Percentiles rank a stretch among this genome's conserved stretches.
These are phyloP conservation scores for Halichondria panicea DNA, from an alignment of 37 sponge, comb jelly and placozoan genomes.

Conservation along the genomic window DNA sequence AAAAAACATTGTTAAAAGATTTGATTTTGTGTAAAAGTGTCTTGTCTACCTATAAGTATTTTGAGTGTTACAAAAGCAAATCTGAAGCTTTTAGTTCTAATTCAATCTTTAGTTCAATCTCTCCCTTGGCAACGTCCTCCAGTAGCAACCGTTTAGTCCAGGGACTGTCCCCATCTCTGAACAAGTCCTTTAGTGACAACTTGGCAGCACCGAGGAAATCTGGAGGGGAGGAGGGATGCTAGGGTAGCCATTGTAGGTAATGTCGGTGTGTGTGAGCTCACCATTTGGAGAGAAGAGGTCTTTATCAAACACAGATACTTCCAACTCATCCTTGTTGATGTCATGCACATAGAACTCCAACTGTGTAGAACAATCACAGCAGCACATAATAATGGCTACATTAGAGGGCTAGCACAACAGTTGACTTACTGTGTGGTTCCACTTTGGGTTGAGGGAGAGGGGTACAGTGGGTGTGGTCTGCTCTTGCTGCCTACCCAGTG, in stretches of 20 bases:
- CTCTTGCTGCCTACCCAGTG: conserved; percentile 50
- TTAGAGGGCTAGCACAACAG: neutral
- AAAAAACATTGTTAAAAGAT: neutral
- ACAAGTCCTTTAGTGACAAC: conserved; percentile 45
- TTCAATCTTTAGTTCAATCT: conserved; percentile 61
- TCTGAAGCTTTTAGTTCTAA: conserved; percentile 28
- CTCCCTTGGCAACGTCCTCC: conserved; percentile 69
- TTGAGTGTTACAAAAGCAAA: conserved; percentile 38
- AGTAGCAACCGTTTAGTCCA: conserved; percentile 76
- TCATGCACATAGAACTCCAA: conserved; percentile 65
- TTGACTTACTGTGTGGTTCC: conserved; percentile 68
- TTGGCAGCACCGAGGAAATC: conserved; percentile 81
- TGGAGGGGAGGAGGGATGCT: conserved; percentile 3
- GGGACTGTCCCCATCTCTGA: conserved; percentile 55
- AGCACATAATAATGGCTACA: neutral
- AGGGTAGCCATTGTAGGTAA: neutral
- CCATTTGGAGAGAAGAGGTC: conserved; percentile 89
- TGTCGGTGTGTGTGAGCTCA: conserved; percentile 11
- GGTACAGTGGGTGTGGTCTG: conserved; percentile 61
- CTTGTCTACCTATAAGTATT: neutral
- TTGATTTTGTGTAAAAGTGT: neutral
- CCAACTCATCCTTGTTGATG: conserved; percentile 42
- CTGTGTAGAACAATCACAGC: conserved; percentile 16
- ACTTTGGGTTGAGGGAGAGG: conserved; percentile 65
- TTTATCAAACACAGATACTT: conserved; percentile 79